Conservation (phyloP, 2,888 invertebrate species). For the Formica aserva region DNA sequence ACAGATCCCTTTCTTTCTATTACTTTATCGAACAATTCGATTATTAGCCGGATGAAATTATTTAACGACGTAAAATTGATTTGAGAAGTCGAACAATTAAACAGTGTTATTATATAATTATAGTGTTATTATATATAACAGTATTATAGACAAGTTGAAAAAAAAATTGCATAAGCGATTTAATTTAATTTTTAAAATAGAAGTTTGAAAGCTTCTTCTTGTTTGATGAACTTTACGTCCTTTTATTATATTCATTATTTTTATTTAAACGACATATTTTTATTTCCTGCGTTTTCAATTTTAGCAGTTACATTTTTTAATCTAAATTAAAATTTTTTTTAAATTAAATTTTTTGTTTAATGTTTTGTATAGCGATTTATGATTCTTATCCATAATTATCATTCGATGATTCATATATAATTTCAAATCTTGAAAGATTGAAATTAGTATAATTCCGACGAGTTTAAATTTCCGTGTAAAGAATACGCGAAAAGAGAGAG, state of each 20-base stretch:
- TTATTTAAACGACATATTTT: not conserved
- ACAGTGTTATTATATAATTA: not conserved
- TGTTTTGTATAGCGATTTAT: not conserved
- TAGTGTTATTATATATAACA: too few species aligned
- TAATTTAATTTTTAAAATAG: not conserved
- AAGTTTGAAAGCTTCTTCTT: not conserved
- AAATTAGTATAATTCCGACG: not conserved
- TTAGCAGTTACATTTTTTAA: too few species aligned
- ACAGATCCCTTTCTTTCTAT: slow-evolving; percentile 6
- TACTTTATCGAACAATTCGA: not conserved
- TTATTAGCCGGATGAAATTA: not conserved
- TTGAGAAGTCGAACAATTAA: not conserved
- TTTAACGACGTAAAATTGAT: not conserved
- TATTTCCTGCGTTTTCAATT: too few species aligned
- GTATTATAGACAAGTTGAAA: too few species aligned
- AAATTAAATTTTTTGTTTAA: too few species aligned
- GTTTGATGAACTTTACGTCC: not conserved
- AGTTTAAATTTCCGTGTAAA: not conserved
- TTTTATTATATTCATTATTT: not conserved
- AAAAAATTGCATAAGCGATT: too few species aligned
- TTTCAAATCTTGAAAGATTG: not conserved
- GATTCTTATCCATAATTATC: not conserved
- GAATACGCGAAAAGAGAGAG: not conserved
- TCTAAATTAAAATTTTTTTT: too few species aligned
- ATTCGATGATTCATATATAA: not conserved